Evolutionary conservation across 2,888 invertebrate genomes (phyloP).

Genomic region (Ormyrus rosae): DNA sequence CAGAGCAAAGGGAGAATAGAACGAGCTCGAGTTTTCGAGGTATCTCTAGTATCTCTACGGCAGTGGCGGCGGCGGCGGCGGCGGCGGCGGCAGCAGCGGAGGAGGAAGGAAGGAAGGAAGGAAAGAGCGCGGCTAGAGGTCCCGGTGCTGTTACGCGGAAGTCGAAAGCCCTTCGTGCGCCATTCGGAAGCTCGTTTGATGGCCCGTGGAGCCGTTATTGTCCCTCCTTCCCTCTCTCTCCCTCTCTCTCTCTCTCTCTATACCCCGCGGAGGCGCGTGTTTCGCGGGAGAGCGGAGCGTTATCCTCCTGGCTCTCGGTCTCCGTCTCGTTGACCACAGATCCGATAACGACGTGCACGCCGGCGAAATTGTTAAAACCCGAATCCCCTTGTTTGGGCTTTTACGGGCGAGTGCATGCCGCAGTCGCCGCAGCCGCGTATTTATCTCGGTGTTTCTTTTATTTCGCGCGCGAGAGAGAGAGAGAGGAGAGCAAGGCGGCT

Average conservation of each 20-base stretch:
- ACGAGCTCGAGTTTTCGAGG: background rate
- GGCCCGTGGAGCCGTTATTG: constrained; percentile 73
- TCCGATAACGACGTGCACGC: constrained; percentile 68
- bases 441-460: background rate
- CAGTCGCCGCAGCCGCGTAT: background rate
- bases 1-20: constrained; percentile 30
- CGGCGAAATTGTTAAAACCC: constrained; percentile 71
- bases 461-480: background rate
- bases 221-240: constrained; percentile 59
- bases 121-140: constrained; percentile 60
- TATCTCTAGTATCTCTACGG: constrained; percentile 30
- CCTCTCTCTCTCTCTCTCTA: background rate
- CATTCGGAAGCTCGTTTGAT: constrained; percentile 74
- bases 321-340: constrained; percentile 69
- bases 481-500: background rate
- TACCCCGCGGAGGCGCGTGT: background rate
- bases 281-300: background rate
- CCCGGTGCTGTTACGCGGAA: constrained; percentile 61
- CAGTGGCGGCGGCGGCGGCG: background rate
- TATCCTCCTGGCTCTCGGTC: background rate
- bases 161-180: constrained; percentile 68
- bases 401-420: constrained; percentile 7
- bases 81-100: background rate
- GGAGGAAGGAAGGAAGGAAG: constrained; percentile 60
- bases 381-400: constrained; percentile 28